Evolutionary conservation across 2,797 vertebrate species (phyloP), one percentile per base, ranked within the genome.

Genomic region (Epinephelus awoara): DNA sequence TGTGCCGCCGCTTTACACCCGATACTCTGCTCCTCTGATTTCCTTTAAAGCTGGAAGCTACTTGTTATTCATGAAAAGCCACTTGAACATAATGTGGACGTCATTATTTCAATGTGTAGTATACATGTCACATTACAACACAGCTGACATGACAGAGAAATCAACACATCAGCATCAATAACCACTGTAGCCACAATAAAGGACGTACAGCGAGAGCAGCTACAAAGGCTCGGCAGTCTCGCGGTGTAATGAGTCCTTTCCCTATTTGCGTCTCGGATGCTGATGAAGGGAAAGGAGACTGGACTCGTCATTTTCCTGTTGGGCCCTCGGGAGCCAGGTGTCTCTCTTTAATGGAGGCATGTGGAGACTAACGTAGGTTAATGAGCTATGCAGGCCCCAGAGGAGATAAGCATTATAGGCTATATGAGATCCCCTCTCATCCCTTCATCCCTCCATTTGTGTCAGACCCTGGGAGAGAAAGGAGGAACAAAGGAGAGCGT

Each of bases 301-400:
- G 87, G 86, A 87, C 88, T 84, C 89, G 87, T 84, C 89, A 85
- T 89, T 83, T 89, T 75, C 84, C 69, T 59, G 75, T 59, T 17
- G 69, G 80, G 74, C 90, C 88, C 88, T 78, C 29, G 82, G 89
- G 92, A 92, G 74, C 91, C 91, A 92, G 93, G 93, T 94, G 91
- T 89, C 88, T 91, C 87, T 91, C 87, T 92, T 92, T 91, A 94
- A 93, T 93, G 90, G 86, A 90, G 85, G 82, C 90, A 80, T 81
- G 89, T 44, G 86, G 87, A 91, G 90, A 89, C 85, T 86, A 82
- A 88, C 91, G 76, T 83, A 93, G 92, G 93, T 94, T 94, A 95
- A 95, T 94, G 93, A 94, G 92, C 92, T 93, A 80, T 62, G 73
- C 75, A 71, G 87, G 83, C 78, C 93, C 91, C 91, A 70, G 71